Evolutionary conservation across 2,113 vertebrate genomes (phyloP).

Genomic region (Onychorhynchus coronatus): DNA sequence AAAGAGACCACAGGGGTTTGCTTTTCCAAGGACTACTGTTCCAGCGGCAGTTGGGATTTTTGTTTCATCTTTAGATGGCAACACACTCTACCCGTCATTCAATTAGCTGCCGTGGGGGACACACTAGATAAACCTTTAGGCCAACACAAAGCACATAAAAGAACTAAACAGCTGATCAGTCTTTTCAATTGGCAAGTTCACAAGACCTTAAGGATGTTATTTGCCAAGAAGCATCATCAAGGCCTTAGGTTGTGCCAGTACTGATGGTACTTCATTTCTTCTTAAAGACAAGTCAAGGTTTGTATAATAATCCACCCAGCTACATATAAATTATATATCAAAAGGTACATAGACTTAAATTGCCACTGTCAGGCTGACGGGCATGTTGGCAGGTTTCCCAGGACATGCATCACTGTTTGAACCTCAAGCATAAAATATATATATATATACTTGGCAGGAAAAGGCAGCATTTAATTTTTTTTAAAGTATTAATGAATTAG

Average conservation of each 20-base stretch:
- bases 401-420: conserved; percentile 21
- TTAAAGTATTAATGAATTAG: conserved; percentile 9
- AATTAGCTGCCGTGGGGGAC: neutral
- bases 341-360: conserved; percentile 39
- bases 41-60: rapidly evolving
- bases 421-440: conserved; percentile 1
- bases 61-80: neutral
- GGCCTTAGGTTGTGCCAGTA: conserved; percentile 9
- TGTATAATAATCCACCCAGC: conserved; percentile 30
- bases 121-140: neutral
- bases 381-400: conserved; percentile 36
- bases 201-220: neutral
- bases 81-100: neutral
- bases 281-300: conserved; percentile 40
- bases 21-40: neutral
- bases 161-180: neutral
- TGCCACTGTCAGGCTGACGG: conserved; percentile 47
- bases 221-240: conserved; percentile 31
- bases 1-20: neutral
- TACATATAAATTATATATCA: conserved; percentile 51
- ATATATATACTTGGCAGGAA: neutral
- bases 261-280: conserved; percentile 34
- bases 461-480: neutral
- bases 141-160: neutral
- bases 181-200: neutral